Conservation (phyloP, 2,888 invertebrate species). For the Scotopteryx bipunctaria region DNA sequence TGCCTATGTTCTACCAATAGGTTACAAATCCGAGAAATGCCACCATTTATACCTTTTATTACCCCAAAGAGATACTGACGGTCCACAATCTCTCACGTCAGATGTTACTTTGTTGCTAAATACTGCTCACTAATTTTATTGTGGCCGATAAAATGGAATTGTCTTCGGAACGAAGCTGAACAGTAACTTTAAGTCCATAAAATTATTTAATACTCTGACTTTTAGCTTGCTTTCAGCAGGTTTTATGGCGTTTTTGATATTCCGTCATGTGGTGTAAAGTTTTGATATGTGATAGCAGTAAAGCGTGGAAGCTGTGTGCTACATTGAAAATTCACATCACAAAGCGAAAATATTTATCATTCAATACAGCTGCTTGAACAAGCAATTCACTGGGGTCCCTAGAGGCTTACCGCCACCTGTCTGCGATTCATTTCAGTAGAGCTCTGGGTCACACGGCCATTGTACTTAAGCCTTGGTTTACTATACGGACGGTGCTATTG, state of each 20-base stretch:
- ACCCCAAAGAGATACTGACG: slow-evolving; percentile 16
- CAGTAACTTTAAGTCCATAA: slow-evolving; percentile 15
- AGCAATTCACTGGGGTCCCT: neutral
- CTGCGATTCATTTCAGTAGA: slow-evolving; percentile 1
- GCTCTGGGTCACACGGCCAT: neutral
- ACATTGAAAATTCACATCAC: neutral
- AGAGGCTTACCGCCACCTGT: neutral
- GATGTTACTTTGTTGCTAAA: slow-evolving; percentile 36
- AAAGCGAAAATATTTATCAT: neutral
- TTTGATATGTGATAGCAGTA: slow-evolving; percentile 5
- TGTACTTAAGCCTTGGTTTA: too few species aligned
- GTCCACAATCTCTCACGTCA: slow-evolving; percentile 10
- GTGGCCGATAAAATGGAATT: slow-evolving; percentile 29
- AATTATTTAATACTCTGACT: slow-evolving; percentile 21
- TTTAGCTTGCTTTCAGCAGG: slow-evolving; percentile 13
- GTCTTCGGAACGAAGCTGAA: slow-evolving; percentile 13
- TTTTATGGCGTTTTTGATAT: slow-evolving; percentile 20
- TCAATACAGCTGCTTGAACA: neutral
- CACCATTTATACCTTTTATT: slow-evolving; percentile 27
- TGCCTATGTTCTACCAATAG: slow-evolving; percentile 14
- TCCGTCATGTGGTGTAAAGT: slow-evolving; percentile 8
- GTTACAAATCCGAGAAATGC: slow-evolving; percentile 25
- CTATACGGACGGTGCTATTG: too few species aligned
- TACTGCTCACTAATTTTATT: slow-evolving; percentile 35
- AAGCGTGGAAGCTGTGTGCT: neutral